These are phyloP conservation scores for Labeo catla DNA, from an alignment of 2,113 vertebrate species.

Conservation along the genomic window DNA sequence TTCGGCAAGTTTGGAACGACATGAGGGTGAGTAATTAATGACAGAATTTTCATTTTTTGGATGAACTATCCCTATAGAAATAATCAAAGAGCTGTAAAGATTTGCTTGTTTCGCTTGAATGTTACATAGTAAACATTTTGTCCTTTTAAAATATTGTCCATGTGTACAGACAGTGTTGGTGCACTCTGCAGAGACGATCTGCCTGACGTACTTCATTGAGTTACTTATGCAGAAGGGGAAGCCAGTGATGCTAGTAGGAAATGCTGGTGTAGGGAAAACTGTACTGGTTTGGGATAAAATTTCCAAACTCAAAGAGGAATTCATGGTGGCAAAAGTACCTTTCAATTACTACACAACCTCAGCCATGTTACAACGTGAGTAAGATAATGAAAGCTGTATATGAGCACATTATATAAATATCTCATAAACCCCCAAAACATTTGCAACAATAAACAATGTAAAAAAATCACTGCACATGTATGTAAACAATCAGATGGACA, in stretches of 20 bases:
- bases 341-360: constrained; percentile 76
- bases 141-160: background rate
- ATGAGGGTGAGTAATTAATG: no score
- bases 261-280: constrained; percentile 76
- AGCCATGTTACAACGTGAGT: constrained; percentile 69
- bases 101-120: background rate
- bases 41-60: no score
- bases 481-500: background rate
- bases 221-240: constrained; percentile 75
- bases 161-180: constrained; percentile 69
- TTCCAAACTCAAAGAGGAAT: constrained; percentile 73
- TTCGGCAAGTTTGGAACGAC: no score
- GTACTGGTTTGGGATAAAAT: constrained; percentile 74
- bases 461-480: background rate
- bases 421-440: background rate
- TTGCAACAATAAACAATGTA: background rate
- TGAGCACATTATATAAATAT: background rate
- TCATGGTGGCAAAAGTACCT: constrained; percentile 69
- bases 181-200: constrained; percentile 71
- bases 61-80: background rate
- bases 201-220: constrained; percentile 74
- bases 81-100: background rate
- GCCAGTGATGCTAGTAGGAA: constrained; percentile 73
- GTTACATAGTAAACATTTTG: background rate
- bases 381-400: background rate